phyloP scores from a whole-genome alignment of 2,113 vertebrate genomes.

The Onychorhynchus coronatus region DNA sequence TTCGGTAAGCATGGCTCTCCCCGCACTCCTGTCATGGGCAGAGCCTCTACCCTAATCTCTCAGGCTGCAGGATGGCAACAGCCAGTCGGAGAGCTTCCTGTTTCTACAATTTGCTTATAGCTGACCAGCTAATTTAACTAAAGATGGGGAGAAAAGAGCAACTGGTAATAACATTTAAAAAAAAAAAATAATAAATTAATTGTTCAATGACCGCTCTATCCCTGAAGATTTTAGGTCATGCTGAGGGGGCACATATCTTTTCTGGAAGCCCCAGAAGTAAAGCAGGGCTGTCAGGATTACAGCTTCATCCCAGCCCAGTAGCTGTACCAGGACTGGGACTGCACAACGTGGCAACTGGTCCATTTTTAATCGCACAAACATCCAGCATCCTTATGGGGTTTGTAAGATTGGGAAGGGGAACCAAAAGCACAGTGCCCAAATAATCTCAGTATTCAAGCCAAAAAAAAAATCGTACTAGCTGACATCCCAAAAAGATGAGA shows the following conservation, averaged over 20 bases:
- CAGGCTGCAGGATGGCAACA: background rate
- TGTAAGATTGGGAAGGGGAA: background rate
- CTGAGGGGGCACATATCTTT: background rate
- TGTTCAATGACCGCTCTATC: background rate
- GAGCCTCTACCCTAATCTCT: background rate
- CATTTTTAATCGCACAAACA: background rate
- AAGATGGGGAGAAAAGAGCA: background rate
- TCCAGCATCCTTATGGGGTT: background rate
- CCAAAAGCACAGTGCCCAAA: background rate
- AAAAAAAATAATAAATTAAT: background rate
- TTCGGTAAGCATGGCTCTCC: background rate
- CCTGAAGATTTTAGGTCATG: background rate
- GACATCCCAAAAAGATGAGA: background rate
- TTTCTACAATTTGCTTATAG: background rate
- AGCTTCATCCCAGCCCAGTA: background rate
- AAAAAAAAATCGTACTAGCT: background rate
- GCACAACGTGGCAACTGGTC: background rate
- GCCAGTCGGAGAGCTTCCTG: rapidly evolving
- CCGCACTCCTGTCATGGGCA: background rate
- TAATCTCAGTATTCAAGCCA: background rate
- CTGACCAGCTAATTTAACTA: background rate
- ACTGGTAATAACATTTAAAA: background rate
- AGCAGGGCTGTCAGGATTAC: background rate
- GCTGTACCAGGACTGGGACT: background rate
- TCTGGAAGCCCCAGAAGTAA: background rate